These are phyloP conservation scores for Chymomyza caudatula DNA, from an alignment of 2,888 invertebrate genomes.

Conservation along the genomic window DNA sequence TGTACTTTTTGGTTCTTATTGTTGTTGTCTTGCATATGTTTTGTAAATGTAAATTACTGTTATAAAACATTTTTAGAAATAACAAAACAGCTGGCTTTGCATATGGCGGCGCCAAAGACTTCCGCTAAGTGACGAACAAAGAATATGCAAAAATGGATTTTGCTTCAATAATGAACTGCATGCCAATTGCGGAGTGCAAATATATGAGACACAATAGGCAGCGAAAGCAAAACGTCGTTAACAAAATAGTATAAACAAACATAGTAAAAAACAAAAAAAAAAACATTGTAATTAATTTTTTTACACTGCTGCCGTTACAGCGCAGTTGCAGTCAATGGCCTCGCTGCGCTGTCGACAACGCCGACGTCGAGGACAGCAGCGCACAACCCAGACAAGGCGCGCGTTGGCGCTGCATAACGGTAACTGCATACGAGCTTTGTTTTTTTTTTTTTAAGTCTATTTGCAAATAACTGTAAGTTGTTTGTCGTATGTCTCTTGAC, in stretches of 20 bases:
- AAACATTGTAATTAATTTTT: constrained; percentile 53
- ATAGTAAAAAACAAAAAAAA: constrained; percentile 29
- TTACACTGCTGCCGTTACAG: constrained; percentile 21
- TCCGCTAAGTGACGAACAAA: constrained; percentile 40
- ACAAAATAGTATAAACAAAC: neutral
- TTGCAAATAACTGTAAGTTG: constrained; percentile 27
- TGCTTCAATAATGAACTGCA: constrained; percentile 33
- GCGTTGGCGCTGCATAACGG: constrained; percentile 1
- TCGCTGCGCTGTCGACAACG: constrained; percentile 36
- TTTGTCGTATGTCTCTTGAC: neutral
- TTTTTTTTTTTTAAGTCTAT: constrained; percentile 37
- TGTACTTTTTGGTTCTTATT: constrained; percentile 33
- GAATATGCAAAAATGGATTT: constrained; percentile 34
- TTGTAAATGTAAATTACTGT: neutral
- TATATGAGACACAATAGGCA: neutral
- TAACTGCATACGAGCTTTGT: constrained; percentile 31
- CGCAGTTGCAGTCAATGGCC: constrained; percentile 57
- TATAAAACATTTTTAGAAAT: constrained; percentile 13
- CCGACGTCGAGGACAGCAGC: constrained; percentile 30
- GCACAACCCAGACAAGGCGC: neutral
- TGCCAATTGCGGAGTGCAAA: neutral
- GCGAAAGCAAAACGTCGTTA: constrained; percentile 7
- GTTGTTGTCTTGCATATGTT: constrained; percentile 30
- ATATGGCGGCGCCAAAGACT: constrained; percentile 41
- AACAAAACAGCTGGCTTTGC: constrained; percentile 53